phyloP scores from a whole-genome alignment of 2,113 vertebrate species.

The Lepus europaeus region DNA sequence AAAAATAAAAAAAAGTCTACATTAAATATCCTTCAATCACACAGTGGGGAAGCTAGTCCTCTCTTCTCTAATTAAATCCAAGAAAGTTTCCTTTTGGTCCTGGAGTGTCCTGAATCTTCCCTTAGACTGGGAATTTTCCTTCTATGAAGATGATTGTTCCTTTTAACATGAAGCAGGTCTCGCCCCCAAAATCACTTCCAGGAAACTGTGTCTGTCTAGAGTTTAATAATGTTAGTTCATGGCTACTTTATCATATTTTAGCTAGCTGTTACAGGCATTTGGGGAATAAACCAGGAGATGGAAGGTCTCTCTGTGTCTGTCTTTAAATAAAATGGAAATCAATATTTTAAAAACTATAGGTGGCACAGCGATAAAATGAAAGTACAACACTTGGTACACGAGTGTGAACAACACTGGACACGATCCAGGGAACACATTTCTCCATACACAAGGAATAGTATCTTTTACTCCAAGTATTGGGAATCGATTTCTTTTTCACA shows the following conservation, averaged over 20 bases:
- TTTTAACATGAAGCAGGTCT: neutral
- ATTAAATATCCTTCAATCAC: neutral
- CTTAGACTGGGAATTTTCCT: neutral
- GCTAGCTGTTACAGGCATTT: too few relatives aligned
- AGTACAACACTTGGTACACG: neutral
- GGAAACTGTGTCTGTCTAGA: neutral
- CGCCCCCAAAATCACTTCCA: neutral
- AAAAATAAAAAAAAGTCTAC: too few relatives aligned
- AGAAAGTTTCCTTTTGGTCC: neutral
- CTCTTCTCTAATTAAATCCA: neutral
- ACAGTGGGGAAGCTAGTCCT: neutral
- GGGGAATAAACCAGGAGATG: too few relatives aligned
- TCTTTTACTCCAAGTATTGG: constrained; percentile 15
- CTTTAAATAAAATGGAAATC: too few relatives aligned
- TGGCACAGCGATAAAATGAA: neutral
- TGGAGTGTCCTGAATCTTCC: neutral
- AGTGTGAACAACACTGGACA: neutral
- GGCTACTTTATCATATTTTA: neutral
- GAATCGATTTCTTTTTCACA: neutral
- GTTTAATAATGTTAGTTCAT: neutral
- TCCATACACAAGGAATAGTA: neutral
- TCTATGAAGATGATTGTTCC: neutral
- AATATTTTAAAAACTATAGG: constrained; percentile 34
- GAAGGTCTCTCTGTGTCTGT: too few relatives aligned
- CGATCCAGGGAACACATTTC: constrained; percentile 13